These are phyloP conservation scores for Meles meles DNA, from an alignment of 2,113 vertebrate genomes.

Conservation along the genomic window DNA sequence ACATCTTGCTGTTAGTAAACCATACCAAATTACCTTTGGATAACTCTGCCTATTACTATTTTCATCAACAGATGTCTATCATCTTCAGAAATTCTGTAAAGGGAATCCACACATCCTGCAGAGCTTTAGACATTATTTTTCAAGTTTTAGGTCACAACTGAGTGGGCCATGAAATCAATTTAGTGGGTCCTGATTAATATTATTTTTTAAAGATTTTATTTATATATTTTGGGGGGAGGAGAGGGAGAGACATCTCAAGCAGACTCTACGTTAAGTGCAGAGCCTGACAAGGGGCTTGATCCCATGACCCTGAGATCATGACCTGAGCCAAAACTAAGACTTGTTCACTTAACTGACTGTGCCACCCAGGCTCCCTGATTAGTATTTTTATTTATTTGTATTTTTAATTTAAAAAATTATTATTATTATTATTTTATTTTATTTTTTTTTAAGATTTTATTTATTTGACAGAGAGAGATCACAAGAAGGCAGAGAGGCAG, in stretches of 20 bases:
- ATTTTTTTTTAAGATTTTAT: too few species aligned
- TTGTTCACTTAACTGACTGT: too few species aligned
- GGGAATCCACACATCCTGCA: neutral
- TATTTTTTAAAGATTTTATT: neutral
- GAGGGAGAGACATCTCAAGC: neutral
- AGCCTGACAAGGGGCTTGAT: too few species aligned
- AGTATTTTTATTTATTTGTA: too few species aligned
- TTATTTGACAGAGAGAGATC: too few species aligned
- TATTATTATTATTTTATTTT: too few species aligned
- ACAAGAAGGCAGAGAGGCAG: too few species aligned
- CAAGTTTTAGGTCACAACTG: constrained; percentile 6
- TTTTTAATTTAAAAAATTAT: too few species aligned
- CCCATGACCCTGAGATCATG: too few species aligned
- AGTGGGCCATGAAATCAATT: constrained; percentile 47
- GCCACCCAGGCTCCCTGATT: too few species aligned
- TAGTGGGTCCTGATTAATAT: neutral
- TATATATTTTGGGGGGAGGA: neutral
- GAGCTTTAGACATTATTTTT: neutral
- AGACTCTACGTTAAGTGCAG: too few species aligned
- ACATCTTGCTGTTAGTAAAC: neutral
- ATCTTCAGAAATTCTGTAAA: neutral
- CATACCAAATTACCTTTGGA: neutral
- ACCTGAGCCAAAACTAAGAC: too few species aligned
- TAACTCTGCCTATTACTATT: neutral
- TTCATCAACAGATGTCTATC: neutral